Evolutionary conservation across 2,888 invertebrate genomes (phyloP), one percentile per base, ranked within the genome.

Genomic region (Drosophila picticornis): DNA sequence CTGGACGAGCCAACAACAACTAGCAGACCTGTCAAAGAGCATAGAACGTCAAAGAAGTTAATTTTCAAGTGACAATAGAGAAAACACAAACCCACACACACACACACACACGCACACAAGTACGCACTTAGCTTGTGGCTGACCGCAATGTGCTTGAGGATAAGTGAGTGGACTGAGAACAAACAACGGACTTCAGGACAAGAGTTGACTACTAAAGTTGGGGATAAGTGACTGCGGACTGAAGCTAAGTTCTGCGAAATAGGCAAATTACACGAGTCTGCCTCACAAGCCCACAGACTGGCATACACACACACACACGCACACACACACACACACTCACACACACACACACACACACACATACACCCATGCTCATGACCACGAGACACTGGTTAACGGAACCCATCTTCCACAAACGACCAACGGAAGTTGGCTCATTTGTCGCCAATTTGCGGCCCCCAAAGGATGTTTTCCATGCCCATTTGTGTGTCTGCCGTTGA

Each of bases 381-480:
- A 46, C 16, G 46, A 56, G 61, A 19, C 34, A 25, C 62, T 36
- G 43, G 43, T 73, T 71, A 80, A 80, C 38, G 60, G 65, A 65
- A 69, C 34, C 70, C 85, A 84, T 76, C 72, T 76, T 60, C 80
- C 84, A 76, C 63, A 67, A 85, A 80, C 76, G 81, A 71, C 71
- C 55, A 68, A 59, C 81, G 85, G 90, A 85, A 88, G 81, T 83
- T 61, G 69, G 58, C 81, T 75, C 88, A 78, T 85, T 85, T 86
- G 86, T 75, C 74, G 77, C 69, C 73, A 76, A 71, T 75, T 88
- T 78, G 46, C 64, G 70, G 57, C 64, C 75, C 60, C 72, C 74
- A 63, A 65, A 71, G 74, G 80, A 70, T 64, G 63, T 61, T 69
- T 56, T 64, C 46, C 43, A 58, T 66, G 43, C 70, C 60, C 50